Conservation (phyloP, 2,888 invertebrate species). For the Eupithecia abbreviata region DNA sequence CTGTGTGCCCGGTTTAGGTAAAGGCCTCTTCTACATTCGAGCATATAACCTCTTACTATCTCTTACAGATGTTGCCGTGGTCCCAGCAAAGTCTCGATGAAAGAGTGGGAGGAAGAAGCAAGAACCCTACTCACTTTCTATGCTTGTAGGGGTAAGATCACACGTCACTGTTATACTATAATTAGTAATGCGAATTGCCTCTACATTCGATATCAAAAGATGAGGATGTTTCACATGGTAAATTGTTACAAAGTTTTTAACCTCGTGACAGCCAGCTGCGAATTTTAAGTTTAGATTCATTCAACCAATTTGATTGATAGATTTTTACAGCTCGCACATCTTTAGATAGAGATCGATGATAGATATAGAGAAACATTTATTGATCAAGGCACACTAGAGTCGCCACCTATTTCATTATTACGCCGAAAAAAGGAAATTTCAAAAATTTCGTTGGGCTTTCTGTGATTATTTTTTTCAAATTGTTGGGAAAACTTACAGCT, state of each 20-base stretch:
- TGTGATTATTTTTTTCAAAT: too few relatives aligned
- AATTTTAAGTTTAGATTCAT: background rate
- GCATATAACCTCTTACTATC: too few relatives aligned
- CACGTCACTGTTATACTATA: background rate
- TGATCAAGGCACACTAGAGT: too few relatives aligned
- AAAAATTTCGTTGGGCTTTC: too few relatives aligned
- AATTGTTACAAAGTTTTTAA: background rate
- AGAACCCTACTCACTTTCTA: constrained; percentile 65
- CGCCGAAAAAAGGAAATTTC: too few relatives aligned
- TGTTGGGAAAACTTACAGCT: too few relatives aligned
- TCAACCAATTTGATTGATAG: background rate
- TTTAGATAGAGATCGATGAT: too few relatives aligned
- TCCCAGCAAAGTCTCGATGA: constrained; percentile 31
- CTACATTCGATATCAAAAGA: background rate
- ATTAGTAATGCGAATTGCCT: background rate
- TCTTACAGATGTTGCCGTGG: background rate
- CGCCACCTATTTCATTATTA: too few relatives aligned
- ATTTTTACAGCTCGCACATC: background rate
- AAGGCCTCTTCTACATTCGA: too few relatives aligned
- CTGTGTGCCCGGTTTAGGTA: too few relatives aligned
- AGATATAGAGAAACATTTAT: too few relatives aligned
- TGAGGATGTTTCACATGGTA: background rate
- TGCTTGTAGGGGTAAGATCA: constrained; percentile 57
- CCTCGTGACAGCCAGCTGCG: background rate
- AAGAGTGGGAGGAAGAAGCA: constrained; percentile 51